Evolutionary conservation across 2,113 vertebrate species (phyloP).

Genomic region (Tapirus terrestris): DNA sequence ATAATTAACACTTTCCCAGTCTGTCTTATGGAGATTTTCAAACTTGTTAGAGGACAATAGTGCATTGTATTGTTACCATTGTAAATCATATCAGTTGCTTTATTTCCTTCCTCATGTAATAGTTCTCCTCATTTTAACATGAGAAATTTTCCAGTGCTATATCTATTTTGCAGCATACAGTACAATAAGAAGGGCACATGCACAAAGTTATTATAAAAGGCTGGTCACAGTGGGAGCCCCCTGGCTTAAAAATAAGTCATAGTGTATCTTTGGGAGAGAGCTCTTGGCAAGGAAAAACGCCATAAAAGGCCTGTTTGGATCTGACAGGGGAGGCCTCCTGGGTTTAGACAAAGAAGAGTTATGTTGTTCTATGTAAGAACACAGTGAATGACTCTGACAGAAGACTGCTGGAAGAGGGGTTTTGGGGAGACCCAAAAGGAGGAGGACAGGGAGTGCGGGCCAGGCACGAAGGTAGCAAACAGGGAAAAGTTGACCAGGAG

Average conservation of each 20-base stretch:
- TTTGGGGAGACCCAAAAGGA: not conserved
- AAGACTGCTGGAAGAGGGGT: not conserved
- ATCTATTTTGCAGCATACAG: not conserved
- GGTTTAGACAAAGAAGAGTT: not conserved
- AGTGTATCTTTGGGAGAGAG: conserved; percentile 1
- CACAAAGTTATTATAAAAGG: not conserved
- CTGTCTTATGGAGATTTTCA: not conserved
- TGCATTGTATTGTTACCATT: not conserved
- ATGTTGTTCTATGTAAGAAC: not conserved
- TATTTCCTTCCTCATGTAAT: not conserved
- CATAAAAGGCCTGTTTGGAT: not conserved
- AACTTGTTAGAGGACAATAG: not conserved
- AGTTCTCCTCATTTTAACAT: conserved; percentile 18
- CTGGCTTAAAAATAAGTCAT: conserved; percentile 35
- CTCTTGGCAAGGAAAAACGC: not conserved
- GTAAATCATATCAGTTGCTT: not conserved
- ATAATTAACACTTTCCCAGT: not conserved
- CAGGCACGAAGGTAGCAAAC: not conserved
- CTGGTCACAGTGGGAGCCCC: not conserved
- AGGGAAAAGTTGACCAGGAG: not conserved
- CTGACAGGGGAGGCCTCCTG: not conserved
- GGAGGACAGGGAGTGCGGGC: not conserved
- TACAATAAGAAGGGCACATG: not conserved
- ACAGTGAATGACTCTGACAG: not conserved
- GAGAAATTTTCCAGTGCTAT: not conserved